Conservation (phyloP, 64 coral and sea anemone species). For the Montipora efflorescens region DNA sequence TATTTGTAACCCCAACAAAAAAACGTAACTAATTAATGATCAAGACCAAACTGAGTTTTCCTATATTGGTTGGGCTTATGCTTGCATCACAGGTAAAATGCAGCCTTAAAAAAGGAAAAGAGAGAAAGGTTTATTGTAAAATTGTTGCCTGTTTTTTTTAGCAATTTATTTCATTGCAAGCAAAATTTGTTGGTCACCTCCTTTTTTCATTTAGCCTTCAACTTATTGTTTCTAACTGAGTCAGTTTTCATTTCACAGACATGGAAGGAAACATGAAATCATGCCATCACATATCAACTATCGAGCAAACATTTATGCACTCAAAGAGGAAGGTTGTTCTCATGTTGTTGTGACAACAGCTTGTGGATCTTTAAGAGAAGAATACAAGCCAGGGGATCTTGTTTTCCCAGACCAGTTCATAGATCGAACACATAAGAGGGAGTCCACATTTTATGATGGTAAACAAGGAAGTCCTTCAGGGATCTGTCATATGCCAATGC, state of each 20-base stretch:
- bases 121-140: too few relatives aligned
- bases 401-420: constrained; percentile 98
- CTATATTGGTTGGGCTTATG: too few relatives aligned
- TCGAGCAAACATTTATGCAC: constrained; percentile 88
- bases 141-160: too few relatives aligned
- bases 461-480: constrained; percentile 76
- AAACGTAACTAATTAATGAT: too few relatives aligned
- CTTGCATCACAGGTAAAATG: too few relatives aligned
- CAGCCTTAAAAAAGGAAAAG: too few relatives aligned
- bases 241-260: constrained; percentile 47
- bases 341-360: constrained; percentile 93
- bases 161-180: too few relatives aligned
- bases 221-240: not conserved
- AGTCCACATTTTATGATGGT: constrained; percentile 98
- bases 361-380: constrained; percentile 91
- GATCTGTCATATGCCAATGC: constrained; percentile 95
- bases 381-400: constrained; percentile 84
- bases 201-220: not conserved
- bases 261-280: constrained; percentile 89
- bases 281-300: constrained; percentile 98
- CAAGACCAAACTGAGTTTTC: too few relatives aligned
- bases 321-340: constrained; percentile 91
- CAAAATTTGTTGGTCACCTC: too few relatives aligned
- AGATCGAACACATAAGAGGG: constrained; percentile 90
- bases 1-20: too few relatives aligned